Evolutionary conservation across 2,113 vertebrate species (phyloP).

Genomic region (Menidia beryllina): DNA sequence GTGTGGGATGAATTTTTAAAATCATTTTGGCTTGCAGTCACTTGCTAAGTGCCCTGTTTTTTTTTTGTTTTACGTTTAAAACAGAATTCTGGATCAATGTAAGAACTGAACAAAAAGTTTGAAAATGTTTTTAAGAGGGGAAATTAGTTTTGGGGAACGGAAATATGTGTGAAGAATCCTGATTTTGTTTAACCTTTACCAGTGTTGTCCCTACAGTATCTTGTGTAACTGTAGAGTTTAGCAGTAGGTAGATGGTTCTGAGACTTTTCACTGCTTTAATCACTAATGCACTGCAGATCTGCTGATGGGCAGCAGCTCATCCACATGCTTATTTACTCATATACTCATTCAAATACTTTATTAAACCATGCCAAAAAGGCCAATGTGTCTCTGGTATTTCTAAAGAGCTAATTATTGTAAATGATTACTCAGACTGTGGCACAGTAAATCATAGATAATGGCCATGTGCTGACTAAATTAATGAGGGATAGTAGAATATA

Average conservation of each 20-base stretch:
- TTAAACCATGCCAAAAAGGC: no score
- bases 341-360: no score
- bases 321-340: no score
- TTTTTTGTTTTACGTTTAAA: no score
- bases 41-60: background rate
- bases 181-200: conserved; percentile 52
- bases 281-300: no score
- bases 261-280: conserved; percentile 55
- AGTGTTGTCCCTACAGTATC: conserved; percentile 8
- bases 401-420: background rate
- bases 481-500: conserved; percentile 3
- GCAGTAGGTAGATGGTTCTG: conserved; percentile 30
- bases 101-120: background rate
- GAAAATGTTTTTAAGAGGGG: background rate
- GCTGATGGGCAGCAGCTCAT: no score
- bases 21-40: background rate
- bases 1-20: background rate
- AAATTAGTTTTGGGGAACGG: background rate
- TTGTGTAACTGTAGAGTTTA: conserved; percentile 28
- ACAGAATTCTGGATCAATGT: background rate
- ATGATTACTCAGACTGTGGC: background rate
- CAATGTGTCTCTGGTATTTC: no score
- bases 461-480: background rate
- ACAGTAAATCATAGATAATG: background rate
- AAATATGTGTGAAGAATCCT: conserved; percentile 34